Percentiles rank a stretch among this genome's conserved stretches.
phyloP scores from a whole-genome alignment of 1,140 invertebrate genomes.

The Aphaenogaster rudis region DNA sequence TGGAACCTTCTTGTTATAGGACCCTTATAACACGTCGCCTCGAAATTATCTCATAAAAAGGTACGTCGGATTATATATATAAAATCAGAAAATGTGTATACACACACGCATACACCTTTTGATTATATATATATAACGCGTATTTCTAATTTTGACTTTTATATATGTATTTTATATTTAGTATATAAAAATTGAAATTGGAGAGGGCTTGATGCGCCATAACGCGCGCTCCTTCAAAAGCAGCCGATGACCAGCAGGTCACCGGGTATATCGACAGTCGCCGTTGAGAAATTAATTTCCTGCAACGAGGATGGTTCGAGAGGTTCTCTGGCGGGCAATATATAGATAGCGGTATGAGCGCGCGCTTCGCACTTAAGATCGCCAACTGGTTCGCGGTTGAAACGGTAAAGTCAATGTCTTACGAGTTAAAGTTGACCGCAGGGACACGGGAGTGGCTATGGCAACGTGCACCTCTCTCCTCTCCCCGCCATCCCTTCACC shows the following conservation, averaged over 20 bases:
- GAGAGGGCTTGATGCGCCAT: background rate
- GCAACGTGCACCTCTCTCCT: slow-evolving; percentile 24
- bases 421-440: slow-evolving; percentile 65
- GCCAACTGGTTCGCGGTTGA: slow-evolving; percentile 71
- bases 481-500: background rate
- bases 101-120: background rate
- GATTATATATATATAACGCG: background rate
- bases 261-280: slow-evolving; percentile 63
- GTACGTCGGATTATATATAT: background rate
- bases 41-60: slow-evolving; percentile 23
- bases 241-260: background rate
- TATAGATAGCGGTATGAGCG: slow-evolving; percentile 65
- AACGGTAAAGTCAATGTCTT: slow-evolving; percentile 76
- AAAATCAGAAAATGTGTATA: background rate
- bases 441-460: slow-evolving; percentile 38
- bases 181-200: background rate
- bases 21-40: slow-evolving; percentile 14
- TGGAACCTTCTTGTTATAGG: slow-evolving; percentile 13
- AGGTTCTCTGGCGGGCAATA: slow-evolving; percentile 68
- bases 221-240: background rate
- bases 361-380: slow-evolving; percentile 71
- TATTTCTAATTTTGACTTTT: background rate
- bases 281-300: slow-evolving; percentile 76
- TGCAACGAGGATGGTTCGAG: slow-evolving; percentile 67
- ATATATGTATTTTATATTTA: background rate